Evolutionary conservation across 2,888 invertebrate genomes (phyloP).

Genomic region (Carpatolechia fugitivella): DNA sequence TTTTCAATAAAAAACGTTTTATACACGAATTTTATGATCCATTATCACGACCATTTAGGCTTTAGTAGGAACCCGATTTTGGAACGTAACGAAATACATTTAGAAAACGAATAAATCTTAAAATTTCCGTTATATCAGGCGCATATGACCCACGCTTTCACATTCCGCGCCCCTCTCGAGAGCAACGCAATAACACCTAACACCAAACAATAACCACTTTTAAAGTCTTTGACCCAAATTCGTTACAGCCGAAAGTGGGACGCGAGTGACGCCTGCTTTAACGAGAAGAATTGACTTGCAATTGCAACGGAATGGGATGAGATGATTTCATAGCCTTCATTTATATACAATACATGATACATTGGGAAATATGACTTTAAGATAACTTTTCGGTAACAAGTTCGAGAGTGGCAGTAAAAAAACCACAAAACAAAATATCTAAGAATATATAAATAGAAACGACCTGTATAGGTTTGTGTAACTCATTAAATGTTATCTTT

Average conservation of each 20-base stretch:
- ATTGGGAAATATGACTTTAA: background rate
- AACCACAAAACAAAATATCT: too few species aligned
- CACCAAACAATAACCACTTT: slow-evolving; percentile 43
- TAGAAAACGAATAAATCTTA: slow-evolving; percentile 1
- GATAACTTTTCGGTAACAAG: background rate
- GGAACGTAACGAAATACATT: background rate
- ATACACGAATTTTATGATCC: too few species aligned
- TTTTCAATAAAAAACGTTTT: too few species aligned
- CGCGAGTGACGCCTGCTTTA: slow-evolving; percentile 42
- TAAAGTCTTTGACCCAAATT: slow-evolving; percentile 60
- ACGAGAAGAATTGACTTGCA: slow-evolving; percentile 47
- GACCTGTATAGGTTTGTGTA: too few species aligned
- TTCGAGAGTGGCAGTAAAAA: too few species aligned
- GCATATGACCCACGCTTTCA: slow-evolving; percentile 25
- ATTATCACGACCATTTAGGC: too few species aligned
- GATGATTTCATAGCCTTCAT: background rate
- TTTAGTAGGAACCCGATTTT: too few species aligned
- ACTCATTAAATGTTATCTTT: too few species aligned
- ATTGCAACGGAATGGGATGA: background rate
- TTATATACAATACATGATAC: background rate
- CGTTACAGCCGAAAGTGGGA: slow-evolving; percentile 42
- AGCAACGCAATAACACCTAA: slow-evolving; percentile 27
- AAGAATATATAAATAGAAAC: too few species aligned
- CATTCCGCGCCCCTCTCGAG: slow-evolving; percentile 18
- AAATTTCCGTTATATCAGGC: slow-evolving; percentile 14